These are phyloP conservation scores for Aurelia sp. DNA, from an alignment of 30 jellyfish, hydroid and myxozoan genomes.

Conservation along the genomic window DNA sequence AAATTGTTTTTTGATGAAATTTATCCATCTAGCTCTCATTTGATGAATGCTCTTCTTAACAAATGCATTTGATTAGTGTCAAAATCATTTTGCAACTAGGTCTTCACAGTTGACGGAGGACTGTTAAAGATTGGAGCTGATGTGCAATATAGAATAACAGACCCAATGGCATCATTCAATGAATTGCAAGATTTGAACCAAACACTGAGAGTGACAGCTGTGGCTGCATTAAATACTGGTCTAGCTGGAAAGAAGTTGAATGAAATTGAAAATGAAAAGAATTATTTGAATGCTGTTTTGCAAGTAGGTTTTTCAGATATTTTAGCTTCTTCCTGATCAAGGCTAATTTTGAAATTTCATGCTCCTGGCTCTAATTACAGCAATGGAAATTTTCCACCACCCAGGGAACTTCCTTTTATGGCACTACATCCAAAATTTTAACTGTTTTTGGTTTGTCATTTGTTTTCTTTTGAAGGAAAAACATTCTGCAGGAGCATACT, in stretches of 20 bases:
- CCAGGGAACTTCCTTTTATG: no score
- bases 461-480: no score
- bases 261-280: constrained; percentile 76
- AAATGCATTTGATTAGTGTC: background rate
- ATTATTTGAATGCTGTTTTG: constrained; percentile 48
- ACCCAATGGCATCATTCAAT: constrained; percentile 79
- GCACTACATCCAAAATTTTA: no score
- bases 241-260: constrained; percentile 75
- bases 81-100: constrained; percentile 26
- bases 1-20: no score
- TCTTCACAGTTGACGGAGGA: constrained; percentile 81
- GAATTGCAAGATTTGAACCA: constrained; percentile 83
- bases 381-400: no score
- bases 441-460: no score
- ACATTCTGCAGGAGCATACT: no score
- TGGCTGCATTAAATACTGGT: constrained; percentile 66
- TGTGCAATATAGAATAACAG: constrained; percentile 88
- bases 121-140: constrained; percentile 85
- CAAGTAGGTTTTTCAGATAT: constrained; percentile 47
- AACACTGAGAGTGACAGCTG: constrained; percentile 84
- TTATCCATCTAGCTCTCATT: no score
- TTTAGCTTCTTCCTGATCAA: no score
- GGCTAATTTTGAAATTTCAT: no score
- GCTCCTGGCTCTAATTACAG: no score
- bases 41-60: no score